Conservation (phyloP, 1,140 invertebrate species). For the Dendroctonus valens region DNA sequence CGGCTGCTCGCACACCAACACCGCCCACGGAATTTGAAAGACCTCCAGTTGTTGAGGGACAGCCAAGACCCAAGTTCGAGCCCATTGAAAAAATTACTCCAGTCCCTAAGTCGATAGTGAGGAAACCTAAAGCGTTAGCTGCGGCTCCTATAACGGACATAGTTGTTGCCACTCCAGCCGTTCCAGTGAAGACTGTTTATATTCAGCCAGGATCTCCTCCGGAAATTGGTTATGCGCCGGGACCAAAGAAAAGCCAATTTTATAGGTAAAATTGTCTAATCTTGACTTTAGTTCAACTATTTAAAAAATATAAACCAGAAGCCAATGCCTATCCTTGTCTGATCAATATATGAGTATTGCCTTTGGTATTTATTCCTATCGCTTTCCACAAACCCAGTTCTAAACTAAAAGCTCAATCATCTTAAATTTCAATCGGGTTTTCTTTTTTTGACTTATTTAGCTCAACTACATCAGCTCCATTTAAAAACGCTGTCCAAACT, state of each 20-base stretch:
- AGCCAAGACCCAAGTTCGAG: slow-evolving; percentile 58
- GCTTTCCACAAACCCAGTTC: background rate
- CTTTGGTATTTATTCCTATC: background rate
- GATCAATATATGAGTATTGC: background rate
- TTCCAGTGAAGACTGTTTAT: slow-evolving; percentile 46
- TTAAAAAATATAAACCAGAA: background rate
- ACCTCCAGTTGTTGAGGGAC: slow-evolving; percentile 51
- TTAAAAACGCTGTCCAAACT: slow-evolving; percentile 60
- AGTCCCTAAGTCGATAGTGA: slow-evolving; percentile 48
- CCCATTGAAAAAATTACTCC: slow-evolving; percentile 56
- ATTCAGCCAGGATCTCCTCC: slow-evolving; percentile 61
- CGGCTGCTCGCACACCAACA: slow-evolving; percentile 52
- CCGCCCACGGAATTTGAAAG: slow-evolving; percentile 60
- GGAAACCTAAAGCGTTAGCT: slow-evolving; percentile 53
- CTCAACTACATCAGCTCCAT: slow-evolving; percentile 55
- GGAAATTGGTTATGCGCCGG: slow-evolving; percentile 59
- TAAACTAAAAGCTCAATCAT: background rate
- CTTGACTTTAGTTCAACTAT: background rate
- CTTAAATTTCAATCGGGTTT: too few relatives aligned
- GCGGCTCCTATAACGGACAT: slow-evolving; percentile 46
- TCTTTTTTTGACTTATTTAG: slow-evolving; percentile 1
- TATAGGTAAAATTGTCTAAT: slow-evolving; percentile 49
- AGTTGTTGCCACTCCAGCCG: slow-evolving; percentile 46
- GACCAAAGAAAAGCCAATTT: slow-evolving; percentile 51
- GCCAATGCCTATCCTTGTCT: background rate